Conservation (phyloP, 1,140 invertebrate species). For the Pseudomyrmex concolor region DNA sequence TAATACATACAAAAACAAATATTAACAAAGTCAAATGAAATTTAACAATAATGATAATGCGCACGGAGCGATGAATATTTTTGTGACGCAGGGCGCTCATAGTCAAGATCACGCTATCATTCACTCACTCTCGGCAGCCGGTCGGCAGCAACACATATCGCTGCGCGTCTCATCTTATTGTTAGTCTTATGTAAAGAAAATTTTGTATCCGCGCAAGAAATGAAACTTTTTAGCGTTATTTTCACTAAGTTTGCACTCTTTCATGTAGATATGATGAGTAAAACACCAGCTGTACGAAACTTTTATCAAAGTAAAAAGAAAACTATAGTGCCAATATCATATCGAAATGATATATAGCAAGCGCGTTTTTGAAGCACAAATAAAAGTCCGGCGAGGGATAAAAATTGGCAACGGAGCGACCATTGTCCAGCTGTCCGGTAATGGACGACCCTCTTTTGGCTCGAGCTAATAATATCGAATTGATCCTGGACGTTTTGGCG, state of each 20-base stretch:
- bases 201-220: background rate
- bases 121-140: too few relatives aligned
- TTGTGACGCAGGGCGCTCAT: too few relatives aligned
- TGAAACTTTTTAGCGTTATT: slow-evolving; percentile 24
- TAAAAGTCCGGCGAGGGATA: slow-evolving; percentile 55
- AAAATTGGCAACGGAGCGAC: slow-evolving; percentile 70
- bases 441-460: slow-evolving; percentile 75
- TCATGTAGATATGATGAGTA: slow-evolving; percentile 5
- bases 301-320: slow-evolving; percentile 27
- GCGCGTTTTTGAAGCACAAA: slow-evolving; percentile 9
- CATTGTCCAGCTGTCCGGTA: slow-evolving; percentile 80
- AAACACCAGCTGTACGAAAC: background rate
- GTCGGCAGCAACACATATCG: too few relatives aligned
- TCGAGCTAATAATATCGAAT: slow-evolving; percentile 79
- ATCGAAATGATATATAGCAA: background rate
- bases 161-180: too few relatives aligned
- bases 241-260: background rate
- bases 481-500: slow-evolving; percentile 79
- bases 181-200: too few relatives aligned
- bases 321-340: slow-evolving; percentile 2
- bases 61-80: too few relatives aligned
- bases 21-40: too few relatives aligned
- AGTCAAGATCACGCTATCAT: too few relatives aligned
- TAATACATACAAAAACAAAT: too few relatives aligned
- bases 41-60: too few relatives aligned